Percentiles rank a stretch among this genome's conserved stretches.
These are phyloP conservation scores for Diadema setosum DNA, from an alignment of 35 echinoderm and acorn worm genomes.

Conservation along the genomic window DNA sequence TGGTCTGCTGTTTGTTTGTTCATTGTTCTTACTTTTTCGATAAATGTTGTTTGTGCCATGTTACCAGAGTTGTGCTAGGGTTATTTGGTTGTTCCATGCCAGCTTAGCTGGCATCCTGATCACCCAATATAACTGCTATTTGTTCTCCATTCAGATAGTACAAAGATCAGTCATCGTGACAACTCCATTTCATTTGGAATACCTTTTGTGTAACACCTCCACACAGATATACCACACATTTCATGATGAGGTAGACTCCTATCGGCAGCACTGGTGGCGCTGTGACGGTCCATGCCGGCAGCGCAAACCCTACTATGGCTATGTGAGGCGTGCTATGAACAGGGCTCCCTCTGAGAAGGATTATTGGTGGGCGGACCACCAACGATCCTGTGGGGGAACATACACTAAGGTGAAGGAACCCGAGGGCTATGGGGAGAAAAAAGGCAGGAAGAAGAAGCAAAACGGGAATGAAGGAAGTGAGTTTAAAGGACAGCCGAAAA, in stretches of 20 bases:
- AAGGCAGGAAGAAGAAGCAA: constrained; percentile 69
- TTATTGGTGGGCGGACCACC: constrained; percentile 82
- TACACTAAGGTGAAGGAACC: constrained; percentile 90
- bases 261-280: constrained; percentile 90
- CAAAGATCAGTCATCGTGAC: too few relatives aligned
- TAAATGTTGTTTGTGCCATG: too few relatives aligned
- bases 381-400: constrained; percentile 70
- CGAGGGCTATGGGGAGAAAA: constrained; percentile 69
- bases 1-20: too few relatives aligned
- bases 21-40: too few relatives aligned
- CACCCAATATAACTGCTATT: too few relatives aligned
- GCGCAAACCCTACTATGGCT: constrained; percentile 71
- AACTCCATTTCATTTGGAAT: too few relatives aligned
- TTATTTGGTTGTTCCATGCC: too few relatives aligned
- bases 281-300: constrained; percentile 84
- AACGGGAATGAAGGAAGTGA: constrained; percentile 18
- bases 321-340: constrained; percentile 88
- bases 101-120: neutral
- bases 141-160: too few relatives aligned
- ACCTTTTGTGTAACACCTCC: too few relatives aligned
- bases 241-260: constrained; percentile 91
- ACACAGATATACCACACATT: constrained; percentile 90
- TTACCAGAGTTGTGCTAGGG: too few relatives aligned
- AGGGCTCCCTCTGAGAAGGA: constrained; percentile 70
- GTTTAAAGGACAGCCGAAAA: neutral